Evolutionary conservation across 92 coral and sea anemone genomes (phyloP).

Genomic region (Plumapathes pennacea): DNA sequence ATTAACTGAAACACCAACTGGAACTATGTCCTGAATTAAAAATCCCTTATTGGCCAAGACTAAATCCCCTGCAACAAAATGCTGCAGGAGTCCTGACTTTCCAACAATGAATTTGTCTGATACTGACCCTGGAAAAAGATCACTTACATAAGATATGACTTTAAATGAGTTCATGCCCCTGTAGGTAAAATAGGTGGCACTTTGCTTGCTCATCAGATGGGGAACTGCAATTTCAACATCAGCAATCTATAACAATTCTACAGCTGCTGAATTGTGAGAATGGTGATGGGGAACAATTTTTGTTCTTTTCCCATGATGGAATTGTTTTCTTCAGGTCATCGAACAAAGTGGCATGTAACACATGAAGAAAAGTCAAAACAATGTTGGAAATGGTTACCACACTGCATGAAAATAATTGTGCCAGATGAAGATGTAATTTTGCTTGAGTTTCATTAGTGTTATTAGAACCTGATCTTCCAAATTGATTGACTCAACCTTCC

Average conservation of each 20-base stretch:
- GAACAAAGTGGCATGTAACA: slow-evolving; percentile 19
- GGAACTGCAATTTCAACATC: too few relatives aligned
- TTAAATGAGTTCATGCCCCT: slow-evolving; percentile 48
- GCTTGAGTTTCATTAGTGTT: slow-evolving; percentile 51
- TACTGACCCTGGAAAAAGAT: slow-evolving; percentile 49
- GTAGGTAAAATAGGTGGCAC: slow-evolving; percentile 45
- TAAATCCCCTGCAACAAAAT: slow-evolving; percentile 47
- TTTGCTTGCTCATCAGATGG: too few relatives aligned
- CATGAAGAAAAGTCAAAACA: slow-evolving; percentile 30
- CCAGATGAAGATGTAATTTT: slow-evolving; percentile 49
- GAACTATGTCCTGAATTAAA: slow-evolving; percentile 17
- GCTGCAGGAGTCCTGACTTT: slow-evolving; percentile 21
- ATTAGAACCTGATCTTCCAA: slow-evolving; percentile 63
- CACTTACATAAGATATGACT: slow-evolving; percentile 42
- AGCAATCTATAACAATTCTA: too few relatives aligned
- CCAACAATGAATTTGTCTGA: slow-evolving; percentile 50
- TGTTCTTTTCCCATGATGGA: slow-evolving; percentile 45
- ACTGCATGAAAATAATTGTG: slow-evolving; percentile 46
- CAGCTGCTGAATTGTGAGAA: too few relatives aligned
- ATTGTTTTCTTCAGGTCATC: slow-evolving; percentile 33
- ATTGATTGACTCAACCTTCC: slow-evolving; percentile 39
- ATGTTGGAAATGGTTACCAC: slow-evolving; percentile 45
- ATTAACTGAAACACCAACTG: slow-evolving; percentile 49
- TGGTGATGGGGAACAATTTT: too few relatives aligned
- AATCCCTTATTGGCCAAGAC: slow-evolving; percentile 56